phyloP scores from a whole-genome alignment of 2,888 invertebrate genomes.

The Brachypalpus laphriformis region DNA sequence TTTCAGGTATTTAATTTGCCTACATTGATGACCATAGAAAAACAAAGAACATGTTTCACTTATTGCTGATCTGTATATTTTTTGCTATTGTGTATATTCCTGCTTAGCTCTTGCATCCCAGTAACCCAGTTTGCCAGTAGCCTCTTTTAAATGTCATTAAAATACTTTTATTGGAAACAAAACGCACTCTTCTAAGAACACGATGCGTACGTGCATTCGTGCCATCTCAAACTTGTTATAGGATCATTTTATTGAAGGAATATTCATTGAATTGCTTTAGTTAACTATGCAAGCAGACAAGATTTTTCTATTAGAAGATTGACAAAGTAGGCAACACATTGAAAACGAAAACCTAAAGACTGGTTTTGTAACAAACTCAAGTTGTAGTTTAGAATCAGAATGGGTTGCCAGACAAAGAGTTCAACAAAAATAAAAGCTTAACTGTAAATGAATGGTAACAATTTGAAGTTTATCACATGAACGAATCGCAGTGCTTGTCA shows the following conservation, averaged over 20 bases:
- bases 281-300: slow-evolving; percentile 12
- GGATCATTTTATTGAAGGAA: slow-evolving; percentile 26
- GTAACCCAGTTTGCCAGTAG: slow-evolving; percentile 54
- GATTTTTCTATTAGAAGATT: not conserved
- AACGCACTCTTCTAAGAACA: not conserved
- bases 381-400: not conserved
- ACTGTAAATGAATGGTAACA: slow-evolving; percentile 9
- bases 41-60: too few species aligned
- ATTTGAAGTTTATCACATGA: not conserved
- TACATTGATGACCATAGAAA: too few species aligned
- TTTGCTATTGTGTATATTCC: not conserved
- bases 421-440: not conserved
- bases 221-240: slow-evolving; percentile 55
- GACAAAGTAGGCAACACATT: not conserved
- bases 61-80: not conserved
- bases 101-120: slow-evolving; percentile 29
- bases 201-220: not conserved
- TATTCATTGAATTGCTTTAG: slow-evolving; percentile 27
- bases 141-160: slow-evolving; percentile 27
- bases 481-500: not conserved
- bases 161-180: slow-evolving; percentile 49
- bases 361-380: slow-evolving; percentile 1
- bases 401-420: not conserved
- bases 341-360: slow-evolving; percentile 12
- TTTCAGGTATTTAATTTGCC: too few species aligned